Percentiles rank a stretch among this genome's conserved stretches.
Evolutionary conservation across 1,140 invertebrate species (phyloP).

Genomic region (Meloidogyne hapla): DNA sequence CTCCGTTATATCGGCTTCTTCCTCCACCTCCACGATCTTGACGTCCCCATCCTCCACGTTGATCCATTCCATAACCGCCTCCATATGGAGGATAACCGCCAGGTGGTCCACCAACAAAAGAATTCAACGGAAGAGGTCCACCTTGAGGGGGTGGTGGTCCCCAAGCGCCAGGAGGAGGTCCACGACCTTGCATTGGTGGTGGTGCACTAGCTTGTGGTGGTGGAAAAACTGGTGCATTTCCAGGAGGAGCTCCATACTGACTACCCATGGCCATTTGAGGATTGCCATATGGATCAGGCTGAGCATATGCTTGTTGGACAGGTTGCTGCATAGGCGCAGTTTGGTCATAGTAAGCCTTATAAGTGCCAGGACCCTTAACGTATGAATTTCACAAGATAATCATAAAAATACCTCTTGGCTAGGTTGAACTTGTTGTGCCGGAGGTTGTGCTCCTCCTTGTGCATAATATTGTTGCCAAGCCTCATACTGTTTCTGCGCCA

Average conservation of each 20-base stretch:
- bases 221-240: slow-evolving; percentile 27
- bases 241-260: slow-evolving; percentile 11
- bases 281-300: neutral
- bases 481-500: slow-evolving; percentile 31
- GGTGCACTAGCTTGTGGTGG: slow-evolving; percentile 16
- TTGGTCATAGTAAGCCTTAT: slow-evolving; percentile 24
- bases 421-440: slow-evolving; percentile 20
- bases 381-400: neutral
- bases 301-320: neutral
- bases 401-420: slow-evolving; percentile 15
- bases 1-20: slow-evolving; percentile 5
- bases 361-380: slow-evolving; percentile 9
- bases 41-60: slow-evolving; percentile 10
- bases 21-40: slow-evolving; percentile 22
- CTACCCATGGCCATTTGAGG: slow-evolving; percentile 4
- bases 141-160: slow-evolving; percentile 12
- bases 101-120: slow-evolving; percentile 24
- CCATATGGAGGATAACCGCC: slow-evolving; percentile 2
- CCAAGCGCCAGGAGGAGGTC: slow-evolving; percentile 12
- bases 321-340: slow-evolving; percentile 10
- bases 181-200: neutral
- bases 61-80: slow-evolving; percentile 13
- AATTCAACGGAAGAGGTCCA: slow-evolving; percentile 17
- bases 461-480: slow-evolving; percentile 30
- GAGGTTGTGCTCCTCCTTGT: slow-evolving; percentile 9